Evolutionary conservation across 1,140 invertebrate genomes (phyloP).

Genomic region (Pachyrhynchus sulphureomaculatus): DNA sequence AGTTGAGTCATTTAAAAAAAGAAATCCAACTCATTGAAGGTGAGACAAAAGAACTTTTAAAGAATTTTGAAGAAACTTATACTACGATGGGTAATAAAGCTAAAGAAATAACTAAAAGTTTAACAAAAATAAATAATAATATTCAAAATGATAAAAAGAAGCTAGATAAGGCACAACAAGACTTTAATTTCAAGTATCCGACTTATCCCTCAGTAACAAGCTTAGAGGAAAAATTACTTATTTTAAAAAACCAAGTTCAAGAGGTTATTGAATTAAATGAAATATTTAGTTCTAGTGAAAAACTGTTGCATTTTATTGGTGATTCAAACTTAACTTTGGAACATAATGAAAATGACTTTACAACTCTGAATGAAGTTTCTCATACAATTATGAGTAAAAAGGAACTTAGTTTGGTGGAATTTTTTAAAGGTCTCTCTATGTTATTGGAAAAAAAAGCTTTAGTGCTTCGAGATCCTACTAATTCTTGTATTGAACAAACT

Average conservation of each 20-base stretch:
- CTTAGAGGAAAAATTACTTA: conserved; percentile 18
- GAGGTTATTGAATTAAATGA: conserved; percentile 16
- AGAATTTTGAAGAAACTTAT: conserved; percentile 20
- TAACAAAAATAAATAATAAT: conserved; percentile 11
- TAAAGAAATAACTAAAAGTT: conserved; percentile 7
- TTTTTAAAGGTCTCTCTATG: conserved; percentile 2
- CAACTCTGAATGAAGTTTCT: conserved; percentile 3
- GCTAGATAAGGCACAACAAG: background rate
- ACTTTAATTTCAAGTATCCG: conserved; percentile 18
- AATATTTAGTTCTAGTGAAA: conserved; percentile 16
- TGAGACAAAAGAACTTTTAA: conserved; percentile 3
- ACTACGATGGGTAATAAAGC: conserved; percentile 13
- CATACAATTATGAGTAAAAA: background rate
- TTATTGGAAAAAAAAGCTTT: conserved; percentile 21
- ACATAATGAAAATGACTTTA: conserved; percentile 14
- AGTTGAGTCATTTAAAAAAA: conserved; percentile 26
- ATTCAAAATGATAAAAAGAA: conserved; percentile 5
- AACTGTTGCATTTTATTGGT: conserved; percentile 14
- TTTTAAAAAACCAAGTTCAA: conserved; percentile 16
- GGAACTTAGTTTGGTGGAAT: conserved; percentile 9
- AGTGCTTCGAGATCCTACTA: conserved; percentile 2
- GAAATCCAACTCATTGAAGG: conserved; percentile 18
- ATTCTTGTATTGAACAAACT: too few relatives aligned
- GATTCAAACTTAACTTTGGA: conserved; percentile 15
- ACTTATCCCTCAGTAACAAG: conserved; percentile 1